Evolutionary conservation across 1,140 invertebrate genomes (phyloP).

Genomic region (Scaptodrosophila lebanonensis): DNA sequence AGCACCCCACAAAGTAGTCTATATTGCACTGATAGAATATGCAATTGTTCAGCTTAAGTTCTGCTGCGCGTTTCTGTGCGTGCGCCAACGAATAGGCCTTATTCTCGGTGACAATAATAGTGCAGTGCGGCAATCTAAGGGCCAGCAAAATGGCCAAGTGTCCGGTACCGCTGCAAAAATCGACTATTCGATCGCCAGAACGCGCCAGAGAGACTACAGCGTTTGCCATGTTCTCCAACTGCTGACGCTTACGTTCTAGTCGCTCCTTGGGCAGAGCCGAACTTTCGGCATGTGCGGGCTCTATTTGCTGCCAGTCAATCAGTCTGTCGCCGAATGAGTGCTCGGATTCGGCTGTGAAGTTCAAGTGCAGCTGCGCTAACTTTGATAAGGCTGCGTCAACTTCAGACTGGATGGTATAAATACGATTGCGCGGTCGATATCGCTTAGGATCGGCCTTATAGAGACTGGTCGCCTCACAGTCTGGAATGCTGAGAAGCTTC

Average conservation of each 20-base stretch:
- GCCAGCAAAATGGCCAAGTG: constrained; percentile 94
- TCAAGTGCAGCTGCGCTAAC: constrained; percentile 48
- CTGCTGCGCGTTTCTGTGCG: constrained; percentile 84
- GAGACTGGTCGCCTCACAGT: constrained; percentile 78
- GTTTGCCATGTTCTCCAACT: constrained; percentile 92
- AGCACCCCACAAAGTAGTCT: constrained; percentile 87
- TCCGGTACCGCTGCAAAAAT: constrained; percentile 96
- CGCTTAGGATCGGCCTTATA: constrained; percentile 88
- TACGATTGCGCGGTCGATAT: constrained; percentile 84
- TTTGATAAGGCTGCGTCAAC: constrained; percentile 82
- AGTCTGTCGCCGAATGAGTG: constrained; percentile 39
- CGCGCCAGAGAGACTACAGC: constrained; percentile 85
- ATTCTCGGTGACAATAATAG: constrained; percentile 92
- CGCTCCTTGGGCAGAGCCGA: constrained; percentile 88
- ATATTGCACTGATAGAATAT: constrained; percentile 91
- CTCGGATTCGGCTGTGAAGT: constrained; percentile 48
- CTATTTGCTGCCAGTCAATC: constrained; percentile 66
- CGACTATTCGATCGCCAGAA: constrained; percentile 85
- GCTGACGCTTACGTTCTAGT: constrained; percentile 88
- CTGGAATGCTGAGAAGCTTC: constrained; percentile 44
- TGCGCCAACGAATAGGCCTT: constrained; percentile 91
- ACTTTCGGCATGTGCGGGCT: constrained; percentile 77
- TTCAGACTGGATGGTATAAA: constrained; percentile 86
- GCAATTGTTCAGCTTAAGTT: constrained; percentile 86
- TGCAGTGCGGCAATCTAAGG: constrained; percentile 85